Evolutionary conservation across 2,797 vertebrate genomes (phyloP), one percentile per base, ranked within the genome.

Genomic region (Chelon labrosus): DNA sequence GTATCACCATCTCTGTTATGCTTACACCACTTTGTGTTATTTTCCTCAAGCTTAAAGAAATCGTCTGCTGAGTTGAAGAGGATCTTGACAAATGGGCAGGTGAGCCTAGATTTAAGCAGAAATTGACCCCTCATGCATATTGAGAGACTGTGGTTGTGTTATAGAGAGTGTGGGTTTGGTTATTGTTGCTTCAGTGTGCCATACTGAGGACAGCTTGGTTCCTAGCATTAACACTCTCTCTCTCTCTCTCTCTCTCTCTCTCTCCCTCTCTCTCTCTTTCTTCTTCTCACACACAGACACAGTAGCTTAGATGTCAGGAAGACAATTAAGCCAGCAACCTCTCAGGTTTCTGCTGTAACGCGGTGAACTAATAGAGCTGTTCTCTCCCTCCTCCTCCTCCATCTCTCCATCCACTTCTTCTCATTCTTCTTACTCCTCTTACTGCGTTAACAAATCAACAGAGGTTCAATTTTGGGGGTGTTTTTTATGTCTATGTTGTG

Each of bases 11-110:
- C 10, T 52, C 46, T 61, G 44, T 31, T 44, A 67, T 47, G 47
- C 31, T 54, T 47, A 39, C 3, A 2, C 51, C n/a, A 84, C 16
- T 70, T 38, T 54, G 35, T 68, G 65, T 61, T 62, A 9, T 55
- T 59, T 67, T 70, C 54, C 69, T 39, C 62, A 16, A 99, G 98
- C 85, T 93, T 98, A 67, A 99, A 98, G 85, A 98, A 98, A 67
- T 98, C 98, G 14, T 99, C 98, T n/a, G 98, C 98, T 13, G 98
- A 99, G 85, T 92, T 99, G 86, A 99, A 97, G 92, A 98, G 96
- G 83, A 99, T 99, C 76, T 80, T 99, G 88, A 97, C 96, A 41
- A 98, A 97, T 65, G 98, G 97, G 73, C 97, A 99, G 96, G 98
- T 99, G 92, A 85, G 87, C 64, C 10, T 19, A 5, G 20, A 27